These are phyloP conservation scores for Onychomys torridus DNA, from an alignment of 2,797 vertebrate species.

Conservation along the genomic window DNA sequence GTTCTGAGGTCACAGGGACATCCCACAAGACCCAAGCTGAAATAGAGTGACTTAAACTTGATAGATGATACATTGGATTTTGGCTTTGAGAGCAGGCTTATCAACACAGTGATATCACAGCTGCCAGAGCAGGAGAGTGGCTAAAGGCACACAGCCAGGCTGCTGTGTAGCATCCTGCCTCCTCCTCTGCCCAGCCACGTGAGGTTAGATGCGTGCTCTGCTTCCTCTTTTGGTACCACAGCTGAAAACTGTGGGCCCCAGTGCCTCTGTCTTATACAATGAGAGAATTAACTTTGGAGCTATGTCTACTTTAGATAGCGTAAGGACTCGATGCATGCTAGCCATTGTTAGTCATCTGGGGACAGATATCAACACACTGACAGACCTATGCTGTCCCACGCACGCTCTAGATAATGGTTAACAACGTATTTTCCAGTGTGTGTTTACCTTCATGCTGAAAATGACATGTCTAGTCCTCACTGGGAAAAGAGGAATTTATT, in stretches of 20 bases:
- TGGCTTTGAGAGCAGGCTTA: background rate
- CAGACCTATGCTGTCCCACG: background rate
- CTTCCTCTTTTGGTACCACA: background rate
- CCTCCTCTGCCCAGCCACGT: background rate
- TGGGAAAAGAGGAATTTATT: background rate
- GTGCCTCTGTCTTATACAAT: background rate
- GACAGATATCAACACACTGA: background rate
- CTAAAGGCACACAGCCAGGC: background rate
- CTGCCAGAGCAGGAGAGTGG: too few relatives aligned
- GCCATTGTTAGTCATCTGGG: background rate
- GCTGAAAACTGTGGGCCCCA: background rate
- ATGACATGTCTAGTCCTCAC: background rate
- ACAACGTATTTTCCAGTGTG: background rate
- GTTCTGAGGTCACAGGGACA: background rate
- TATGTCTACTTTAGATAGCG: accelerated
- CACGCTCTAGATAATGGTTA: background rate
- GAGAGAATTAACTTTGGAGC: background rate
- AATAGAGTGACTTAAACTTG: background rate
- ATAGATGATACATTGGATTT: background rate
- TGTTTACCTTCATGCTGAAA: background rate
- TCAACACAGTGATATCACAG: background rate
- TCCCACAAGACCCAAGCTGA: background rate
- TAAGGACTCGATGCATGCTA: background rate
- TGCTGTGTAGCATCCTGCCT: background rate
- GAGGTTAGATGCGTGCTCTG: background rate